phyloP scores from a whole-genome alignment of 2,113 vertebrate genomes.

The Ageneiosus marmoratus region DNA sequence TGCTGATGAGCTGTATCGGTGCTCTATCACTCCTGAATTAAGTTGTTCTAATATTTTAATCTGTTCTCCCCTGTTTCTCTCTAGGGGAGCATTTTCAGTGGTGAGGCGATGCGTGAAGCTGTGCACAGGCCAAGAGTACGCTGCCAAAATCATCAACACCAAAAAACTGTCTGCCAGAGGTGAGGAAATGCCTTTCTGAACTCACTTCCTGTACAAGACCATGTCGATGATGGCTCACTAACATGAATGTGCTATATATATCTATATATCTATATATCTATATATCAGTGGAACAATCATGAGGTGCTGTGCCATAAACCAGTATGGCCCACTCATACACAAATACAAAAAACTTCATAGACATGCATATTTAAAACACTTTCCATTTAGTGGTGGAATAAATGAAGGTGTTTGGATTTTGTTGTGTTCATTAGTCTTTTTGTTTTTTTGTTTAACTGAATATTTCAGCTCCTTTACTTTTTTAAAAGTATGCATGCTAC shows the following conservation, averaged over 20 bases:
- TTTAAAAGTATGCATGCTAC: neutral
- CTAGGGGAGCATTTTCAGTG: constrained; percentile 93
- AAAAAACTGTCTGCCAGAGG: constrained; percentile 96
- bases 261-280: too few species aligned
- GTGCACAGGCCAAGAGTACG: constrained; percentile 92
- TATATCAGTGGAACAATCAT: neutral
- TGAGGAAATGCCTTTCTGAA: constrained; percentile 62
- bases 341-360: neutral
- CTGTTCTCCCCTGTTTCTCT: constrained; percentile 38
- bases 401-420: neutral
- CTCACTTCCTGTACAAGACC: neutral
- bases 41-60: neutral
- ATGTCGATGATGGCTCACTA: neutral
- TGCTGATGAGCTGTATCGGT: neutral
- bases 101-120: constrained; percentile 95
- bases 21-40: neutral
- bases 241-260: neutral
- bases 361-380: neutral
- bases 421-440: neutral
- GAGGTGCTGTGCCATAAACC: neutral
- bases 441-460: neutral
- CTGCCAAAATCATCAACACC: constrained; percentile 98
- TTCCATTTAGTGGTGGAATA: neutral
- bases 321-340: neutral
- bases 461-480: neutral